A percentile compares a stretch with the other conserved stretches of the same genome.
Evolutionary conservation across 2,797 vertebrate genomes (phyloP).

Genomic region (Xyrichtys novacula): DNA sequence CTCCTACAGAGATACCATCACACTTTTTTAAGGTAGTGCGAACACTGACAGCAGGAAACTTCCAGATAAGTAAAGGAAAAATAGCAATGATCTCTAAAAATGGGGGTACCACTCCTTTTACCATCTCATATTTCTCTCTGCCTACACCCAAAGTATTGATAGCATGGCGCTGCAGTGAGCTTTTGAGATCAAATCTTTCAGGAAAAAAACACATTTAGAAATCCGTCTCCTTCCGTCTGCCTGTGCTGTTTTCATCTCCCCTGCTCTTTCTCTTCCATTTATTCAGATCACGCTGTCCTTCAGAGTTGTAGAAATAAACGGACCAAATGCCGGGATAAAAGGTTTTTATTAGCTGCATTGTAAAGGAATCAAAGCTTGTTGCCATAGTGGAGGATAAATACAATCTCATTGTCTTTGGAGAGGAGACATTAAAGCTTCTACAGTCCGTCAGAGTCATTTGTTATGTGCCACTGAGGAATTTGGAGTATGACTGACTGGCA

Average conservation of each 20-base stretch:
- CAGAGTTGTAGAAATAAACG: slow-evolving; percentile 29
- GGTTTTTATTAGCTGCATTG: slow-evolving; percentile 30
- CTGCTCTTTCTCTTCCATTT: not conserved
- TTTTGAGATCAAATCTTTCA: not conserved
- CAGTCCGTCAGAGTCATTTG: not conserved
- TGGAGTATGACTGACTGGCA: slow-evolving; percentile 19
- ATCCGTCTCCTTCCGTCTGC: not conserved
- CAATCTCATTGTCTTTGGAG: not conserved
- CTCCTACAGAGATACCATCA: not conserved
- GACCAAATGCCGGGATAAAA: slow-evolving; percentile 24
- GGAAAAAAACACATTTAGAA: not conserved
- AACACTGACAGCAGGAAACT: too few relatives aligned
- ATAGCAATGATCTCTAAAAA: not conserved
- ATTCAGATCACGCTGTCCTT: slow-evolving; percentile 23
- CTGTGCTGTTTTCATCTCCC: slow-evolving; percentile 1
- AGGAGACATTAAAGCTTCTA: slow-evolving; percentile 6
- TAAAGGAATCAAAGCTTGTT: slow-evolving; percentile 20
- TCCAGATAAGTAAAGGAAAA: not conserved
- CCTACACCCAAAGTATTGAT: not conserved
- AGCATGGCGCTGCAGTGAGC: too few relatives aligned
- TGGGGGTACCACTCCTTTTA: not conserved
- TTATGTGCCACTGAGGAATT: slow-evolving; percentile 22
- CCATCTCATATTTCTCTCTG: not conserved
- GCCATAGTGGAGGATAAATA: slow-evolving; percentile 7
- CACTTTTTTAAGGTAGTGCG: not conserved